These are phyloP conservation scores for Pollenia griseotomentosa DNA, from an alignment of 2,888 invertebrate species.

Conservation along the genomic window DNA sequence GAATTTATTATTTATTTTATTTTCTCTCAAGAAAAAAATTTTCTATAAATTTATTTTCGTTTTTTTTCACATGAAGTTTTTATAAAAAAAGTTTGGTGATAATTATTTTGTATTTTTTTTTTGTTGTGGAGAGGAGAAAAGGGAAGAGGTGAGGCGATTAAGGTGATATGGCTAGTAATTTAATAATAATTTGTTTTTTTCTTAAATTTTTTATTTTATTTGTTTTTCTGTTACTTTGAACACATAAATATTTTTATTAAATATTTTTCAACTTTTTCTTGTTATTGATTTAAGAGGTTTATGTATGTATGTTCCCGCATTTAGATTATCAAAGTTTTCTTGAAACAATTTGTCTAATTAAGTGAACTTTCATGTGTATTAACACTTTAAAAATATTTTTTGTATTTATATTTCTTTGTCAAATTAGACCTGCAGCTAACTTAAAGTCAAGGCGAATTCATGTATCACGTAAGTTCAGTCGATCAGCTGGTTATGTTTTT, in stretches of 20 bases:
- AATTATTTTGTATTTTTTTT: slow-evolving; percentile 23
- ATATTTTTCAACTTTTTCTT: background rate
- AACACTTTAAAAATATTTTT: too few relatives aligned
- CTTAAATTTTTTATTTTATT: too few relatives aligned
- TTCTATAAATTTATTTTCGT: slow-evolving; percentile 47
- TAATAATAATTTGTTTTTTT: slow-evolving; percentile 11
- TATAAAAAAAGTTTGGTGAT: slow-evolving; percentile 40
- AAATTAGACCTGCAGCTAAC: too few relatives aligned
- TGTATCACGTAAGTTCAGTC: too few relatives aligned
- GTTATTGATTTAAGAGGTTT: slow-evolving; percentile 4
- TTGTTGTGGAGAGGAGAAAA: slow-evolving; percentile 8
- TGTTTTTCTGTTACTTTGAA: slow-evolving; percentile 49
- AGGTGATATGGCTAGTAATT: slow-evolving; percentile 64
- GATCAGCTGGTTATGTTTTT: too few relatives aligned
- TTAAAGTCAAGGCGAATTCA: too few relatives aligned
- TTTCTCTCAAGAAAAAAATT: slow-evolving; percentile 54
- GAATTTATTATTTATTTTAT: slow-evolving; percentile 57
- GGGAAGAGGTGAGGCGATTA: slow-evolving; percentile 45
- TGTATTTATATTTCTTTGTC: too few relatives aligned
- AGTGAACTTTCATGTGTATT: too few relatives aligned
- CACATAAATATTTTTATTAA: slow-evolving; percentile 60
- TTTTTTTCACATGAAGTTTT: slow-evolving; percentile 50
- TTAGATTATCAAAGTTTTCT: too few relatives aligned
- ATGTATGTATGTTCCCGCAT: background rate
- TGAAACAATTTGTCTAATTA: too few relatives aligned